A percentile compares a stretch with the other conserved stretches of the same genome.
These are phyloP conservation scores for Aratinga solstitialis DNA, from an alignment of 2,797 vertebrate genomes.

Conservation along the genomic window DNA sequence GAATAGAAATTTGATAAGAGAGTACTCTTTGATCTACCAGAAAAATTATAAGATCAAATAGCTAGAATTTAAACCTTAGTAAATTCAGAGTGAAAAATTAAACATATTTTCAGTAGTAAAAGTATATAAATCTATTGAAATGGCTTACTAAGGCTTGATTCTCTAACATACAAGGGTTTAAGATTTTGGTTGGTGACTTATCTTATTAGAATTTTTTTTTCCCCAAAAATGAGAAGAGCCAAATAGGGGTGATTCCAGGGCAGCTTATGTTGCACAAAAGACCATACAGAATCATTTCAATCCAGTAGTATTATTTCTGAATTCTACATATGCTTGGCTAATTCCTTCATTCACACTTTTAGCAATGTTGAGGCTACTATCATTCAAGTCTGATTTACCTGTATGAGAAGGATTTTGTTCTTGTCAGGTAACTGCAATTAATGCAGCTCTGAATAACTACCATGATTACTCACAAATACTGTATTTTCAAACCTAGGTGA, in stretches of 20 bases:
- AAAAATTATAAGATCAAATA: conserved; percentile 9
- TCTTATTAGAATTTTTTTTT: background rate
- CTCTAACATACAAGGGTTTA: background rate
- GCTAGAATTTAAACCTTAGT: background rate
- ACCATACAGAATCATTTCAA: background rate
- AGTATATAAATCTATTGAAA: background rate
- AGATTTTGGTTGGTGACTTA: background rate
- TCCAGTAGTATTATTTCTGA: background rate
- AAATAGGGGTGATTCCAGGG: rapidly evolving
- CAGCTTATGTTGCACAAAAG: background rate
- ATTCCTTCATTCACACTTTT: background rate
- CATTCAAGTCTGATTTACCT: background rate
- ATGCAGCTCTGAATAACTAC: background rate
- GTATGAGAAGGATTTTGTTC: background rate
- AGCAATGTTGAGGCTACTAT: background rate
- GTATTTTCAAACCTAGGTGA: background rate
- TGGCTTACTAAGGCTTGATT: background rate
- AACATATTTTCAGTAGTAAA: background rate
- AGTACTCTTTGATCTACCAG: background rate
- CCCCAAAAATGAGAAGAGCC: rapidly evolving
- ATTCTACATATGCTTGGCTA: background rate
- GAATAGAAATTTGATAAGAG: conserved; percentile 1
- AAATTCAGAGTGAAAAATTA: background rate
- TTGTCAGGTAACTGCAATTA: background rate
- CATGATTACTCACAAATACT: background rate